Conservation (phyloP, 1,140 invertebrate genomes). For the Nephila pilipes region DNA sequence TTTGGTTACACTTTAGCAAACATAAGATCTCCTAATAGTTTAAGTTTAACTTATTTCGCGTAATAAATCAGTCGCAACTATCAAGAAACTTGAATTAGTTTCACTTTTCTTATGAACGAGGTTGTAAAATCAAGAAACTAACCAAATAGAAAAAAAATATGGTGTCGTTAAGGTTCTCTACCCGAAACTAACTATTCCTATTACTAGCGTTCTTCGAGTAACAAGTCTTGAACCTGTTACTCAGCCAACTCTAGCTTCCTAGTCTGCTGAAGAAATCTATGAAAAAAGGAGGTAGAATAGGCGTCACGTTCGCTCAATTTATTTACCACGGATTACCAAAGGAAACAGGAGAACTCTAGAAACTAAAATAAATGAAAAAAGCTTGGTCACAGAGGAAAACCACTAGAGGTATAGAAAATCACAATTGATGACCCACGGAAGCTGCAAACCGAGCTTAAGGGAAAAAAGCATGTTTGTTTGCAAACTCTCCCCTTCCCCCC, state of each 20-base stretch:
- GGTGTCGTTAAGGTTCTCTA: not conserved
- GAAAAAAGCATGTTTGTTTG: conserved; percentile 2
- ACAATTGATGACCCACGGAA: conserved; percentile 58
- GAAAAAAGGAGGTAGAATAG: conserved; percentile 12
- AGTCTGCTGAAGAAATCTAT: not conserved
- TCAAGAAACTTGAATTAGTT: too few species aligned
- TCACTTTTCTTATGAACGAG: too few species aligned
- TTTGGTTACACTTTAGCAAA: not conserved
- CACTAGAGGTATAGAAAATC: conserved; percentile 52
- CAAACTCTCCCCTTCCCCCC: too few species aligned
- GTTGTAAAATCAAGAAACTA: not conserved
- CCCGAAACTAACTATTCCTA: not conserved
- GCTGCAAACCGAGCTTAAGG: conserved; percentile 10
- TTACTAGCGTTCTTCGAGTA: conserved; percentile 15
- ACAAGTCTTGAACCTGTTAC: conserved; percentile 33
- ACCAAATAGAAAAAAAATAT: not conserved
- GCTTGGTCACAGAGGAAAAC: conserved; percentile 21
- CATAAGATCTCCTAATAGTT: not conserved
- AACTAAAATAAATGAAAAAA: conserved; percentile 54
- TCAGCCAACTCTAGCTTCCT: not conserved
- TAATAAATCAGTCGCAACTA: not conserved
- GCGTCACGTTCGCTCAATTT: conserved; percentile 43
- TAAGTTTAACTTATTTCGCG: not conserved
- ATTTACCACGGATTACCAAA: conserved; percentile 32
- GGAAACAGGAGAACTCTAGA: conserved; percentile 35